Evolutionary conservation across 2,113 vertebrate genomes (phyloP).

Genomic region (Cercopithecus mona): DNA sequence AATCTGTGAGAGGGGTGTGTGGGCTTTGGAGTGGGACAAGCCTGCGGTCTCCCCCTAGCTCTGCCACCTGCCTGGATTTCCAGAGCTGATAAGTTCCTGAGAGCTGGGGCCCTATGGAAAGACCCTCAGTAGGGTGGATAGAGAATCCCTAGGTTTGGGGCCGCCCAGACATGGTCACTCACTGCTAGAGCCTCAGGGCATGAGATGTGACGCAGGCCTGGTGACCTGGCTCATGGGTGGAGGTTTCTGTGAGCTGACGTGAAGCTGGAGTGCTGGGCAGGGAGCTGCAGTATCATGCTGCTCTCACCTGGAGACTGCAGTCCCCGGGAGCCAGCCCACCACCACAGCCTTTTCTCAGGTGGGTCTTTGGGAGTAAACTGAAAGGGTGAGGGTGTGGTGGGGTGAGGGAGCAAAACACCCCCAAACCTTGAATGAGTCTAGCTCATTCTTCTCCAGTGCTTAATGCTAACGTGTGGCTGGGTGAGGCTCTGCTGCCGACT

Average conservation of each 20-base stretch:
- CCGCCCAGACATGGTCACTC: background rate
- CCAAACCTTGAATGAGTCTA: background rate
- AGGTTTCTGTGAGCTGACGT: background rate
- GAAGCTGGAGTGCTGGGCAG: background rate
- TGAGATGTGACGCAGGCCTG: no score
- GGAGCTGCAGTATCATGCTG: no score
- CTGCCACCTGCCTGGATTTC: background rate
- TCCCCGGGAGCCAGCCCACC: background rate
- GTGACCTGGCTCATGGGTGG: background rate
- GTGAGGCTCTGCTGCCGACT: fast-evolving
- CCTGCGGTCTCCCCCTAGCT: fast-evolving
- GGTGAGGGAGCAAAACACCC: no score
- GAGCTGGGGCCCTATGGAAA: background rate
- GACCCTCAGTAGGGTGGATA: background rate
- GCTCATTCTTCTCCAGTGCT: background rate
- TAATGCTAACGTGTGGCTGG: fast-evolving
- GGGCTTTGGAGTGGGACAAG: background rate
- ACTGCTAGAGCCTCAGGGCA: no score
- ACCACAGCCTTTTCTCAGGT: background rate
- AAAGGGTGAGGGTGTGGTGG: background rate
- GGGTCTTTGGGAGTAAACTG: background rate
- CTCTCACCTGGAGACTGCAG: background rate
- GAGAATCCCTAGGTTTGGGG: background rate
- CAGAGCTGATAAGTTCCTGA: background rate
- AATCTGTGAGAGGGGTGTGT: background rate